A percentile compares a stretch with the other conserved stretches of the same genome.
Conservation (phyloP, 2,113 vertebrate genomes). For the Anguilla rostrata region DNA sequence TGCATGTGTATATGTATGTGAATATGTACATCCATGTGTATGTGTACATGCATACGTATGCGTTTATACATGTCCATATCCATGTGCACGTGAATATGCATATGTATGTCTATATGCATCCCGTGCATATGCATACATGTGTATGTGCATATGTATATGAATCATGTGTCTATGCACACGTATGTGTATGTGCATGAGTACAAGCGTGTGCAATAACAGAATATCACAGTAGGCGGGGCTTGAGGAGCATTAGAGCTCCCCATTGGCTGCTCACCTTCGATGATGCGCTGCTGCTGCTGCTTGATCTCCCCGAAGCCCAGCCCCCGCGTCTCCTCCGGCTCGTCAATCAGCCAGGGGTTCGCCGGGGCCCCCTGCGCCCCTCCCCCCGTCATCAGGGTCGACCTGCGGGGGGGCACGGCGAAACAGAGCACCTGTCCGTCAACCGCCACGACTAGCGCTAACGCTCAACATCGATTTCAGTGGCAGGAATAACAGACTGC, state of each 20-base stretch:
- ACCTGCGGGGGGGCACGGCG: constrained; percentile 62
- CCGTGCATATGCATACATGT: too few species aligned
- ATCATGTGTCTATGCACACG: too few species aligned
- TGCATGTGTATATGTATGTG: neutral
- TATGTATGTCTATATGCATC: too few species aligned
- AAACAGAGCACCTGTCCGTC: neutral
- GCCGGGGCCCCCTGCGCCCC: constrained; percentile 48
- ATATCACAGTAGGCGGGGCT: too few species aligned
- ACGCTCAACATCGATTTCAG: constrained; percentile 27
- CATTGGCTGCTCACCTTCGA: constrained; percentile 76
- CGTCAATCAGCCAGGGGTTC: constrained; percentile 90
- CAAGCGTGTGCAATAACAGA: neutral
- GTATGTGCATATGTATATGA: too few species aligned
- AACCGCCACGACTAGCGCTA: neutral
- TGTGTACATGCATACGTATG: neutral
- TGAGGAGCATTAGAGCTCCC: neutral
- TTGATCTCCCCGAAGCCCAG: constrained; percentile 83
- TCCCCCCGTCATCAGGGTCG: constrained; percentile 77
- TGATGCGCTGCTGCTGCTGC: constrained; percentile 86
- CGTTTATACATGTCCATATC: too few species aligned
- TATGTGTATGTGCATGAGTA: too few species aligned
- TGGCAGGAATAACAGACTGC: neutral
- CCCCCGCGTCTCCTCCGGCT: constrained; percentile 86
- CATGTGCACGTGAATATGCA: too few species aligned
- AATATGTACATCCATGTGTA: neutral